Percentiles rank a stretch among this genome's conserved stretches.
Conservation (phyloP, 2,113 vertebrate genomes). For the Periophthalmodon schlosseri region DNA sequence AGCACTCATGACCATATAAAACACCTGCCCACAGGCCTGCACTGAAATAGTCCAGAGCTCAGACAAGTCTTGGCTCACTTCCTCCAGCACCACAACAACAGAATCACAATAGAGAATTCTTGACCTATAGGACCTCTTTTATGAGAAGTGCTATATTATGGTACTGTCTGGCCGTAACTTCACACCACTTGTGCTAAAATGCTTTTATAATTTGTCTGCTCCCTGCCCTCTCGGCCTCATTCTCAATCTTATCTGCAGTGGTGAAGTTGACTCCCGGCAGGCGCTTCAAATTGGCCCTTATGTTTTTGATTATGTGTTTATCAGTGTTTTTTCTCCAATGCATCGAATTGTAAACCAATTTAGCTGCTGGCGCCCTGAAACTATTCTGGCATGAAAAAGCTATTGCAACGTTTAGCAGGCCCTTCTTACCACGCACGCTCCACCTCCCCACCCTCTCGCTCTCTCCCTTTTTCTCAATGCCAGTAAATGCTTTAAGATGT, state of each 20-base stretch:
- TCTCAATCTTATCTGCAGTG: conserved; percentile 44
- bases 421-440: conserved; percentile 29
- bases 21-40: conserved; percentile 51
- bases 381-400: conserved; percentile 74
- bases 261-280: conserved; percentile 40
- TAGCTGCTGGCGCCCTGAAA: conserved; percentile 74
- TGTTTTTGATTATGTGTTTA: conserved; percentile 73
- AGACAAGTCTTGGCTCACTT: conserved; percentile 37
- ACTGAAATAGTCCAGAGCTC: conserved; percentile 38
- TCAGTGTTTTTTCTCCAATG: conserved; percentile 67
- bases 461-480: conserved; percentile 36
- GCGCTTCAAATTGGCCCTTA: conserved; percentile 44
- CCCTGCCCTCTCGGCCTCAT: conserved; percentile 24
- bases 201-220: conserved; percentile 51
- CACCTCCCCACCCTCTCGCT: conserved; percentile 6
- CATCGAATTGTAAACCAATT: conserved; percentile 77
- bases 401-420: conserved; percentile 62
- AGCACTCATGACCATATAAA: conserved; percentile 29
- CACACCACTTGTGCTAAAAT: conserved; percentile 43
- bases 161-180: conserved; percentile 56
- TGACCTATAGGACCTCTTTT: conserved; percentile 43
- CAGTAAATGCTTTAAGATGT: conserved; percentile 77
- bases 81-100: conserved; percentile 28
- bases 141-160: conserved; percentile 55
- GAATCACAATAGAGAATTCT: conserved; percentile 41